These are phyloP conservation scores for Choristoneura rosaceana DNA, from an alignment of 2,888 invertebrate genomes.

Conservation along the genomic window DNA sequence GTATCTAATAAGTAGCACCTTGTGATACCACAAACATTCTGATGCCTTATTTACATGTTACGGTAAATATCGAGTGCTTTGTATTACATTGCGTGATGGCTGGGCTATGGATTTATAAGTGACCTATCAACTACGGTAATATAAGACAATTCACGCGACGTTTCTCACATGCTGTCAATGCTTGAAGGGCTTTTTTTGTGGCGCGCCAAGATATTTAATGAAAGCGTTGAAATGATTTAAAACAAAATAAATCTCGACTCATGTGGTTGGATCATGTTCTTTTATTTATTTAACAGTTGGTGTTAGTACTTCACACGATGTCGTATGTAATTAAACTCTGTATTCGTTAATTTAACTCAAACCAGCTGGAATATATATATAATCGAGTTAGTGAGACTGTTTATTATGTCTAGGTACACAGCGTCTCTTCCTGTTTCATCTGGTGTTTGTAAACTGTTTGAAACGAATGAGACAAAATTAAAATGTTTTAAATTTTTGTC, in stretches of 20 bases:
- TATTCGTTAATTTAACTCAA: neutral
- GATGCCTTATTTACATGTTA: neutral
- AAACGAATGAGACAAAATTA: neutral
- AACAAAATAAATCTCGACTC: slow-evolving; percentile 2
- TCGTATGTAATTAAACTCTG: neutral
- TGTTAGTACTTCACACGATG: slow-evolving; percentile 8
- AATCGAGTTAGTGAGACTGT: neutral
- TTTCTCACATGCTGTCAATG: slow-evolving; percentile 57
- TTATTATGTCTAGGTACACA: neutral
- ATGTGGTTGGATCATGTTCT: slow-evolving; percentile 1
- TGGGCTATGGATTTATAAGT: no score
- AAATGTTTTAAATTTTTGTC: no score
- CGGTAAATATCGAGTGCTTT: no score
- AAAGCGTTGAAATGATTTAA: slow-evolving; percentile 52
- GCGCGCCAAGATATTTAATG: slow-evolving; percentile 56
- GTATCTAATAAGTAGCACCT: slow-evolving; percentile 58
- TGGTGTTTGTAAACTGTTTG: neutral
- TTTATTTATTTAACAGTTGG: slow-evolving; percentile 3
- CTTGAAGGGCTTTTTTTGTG: slow-evolving; percentile 49
- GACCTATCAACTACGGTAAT: no score
- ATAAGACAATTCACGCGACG: no score
- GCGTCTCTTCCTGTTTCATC: neutral
- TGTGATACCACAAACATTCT: slow-evolving; percentile 33
- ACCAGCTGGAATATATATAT: slow-evolving; percentile 1
- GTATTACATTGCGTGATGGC: no score